Percentiles rank a stretch among this genome's conserved stretches.
phyloP scores from a whole-genome alignment of 2,113 vertebrate species.

The Notechis scutatus region DNA sequence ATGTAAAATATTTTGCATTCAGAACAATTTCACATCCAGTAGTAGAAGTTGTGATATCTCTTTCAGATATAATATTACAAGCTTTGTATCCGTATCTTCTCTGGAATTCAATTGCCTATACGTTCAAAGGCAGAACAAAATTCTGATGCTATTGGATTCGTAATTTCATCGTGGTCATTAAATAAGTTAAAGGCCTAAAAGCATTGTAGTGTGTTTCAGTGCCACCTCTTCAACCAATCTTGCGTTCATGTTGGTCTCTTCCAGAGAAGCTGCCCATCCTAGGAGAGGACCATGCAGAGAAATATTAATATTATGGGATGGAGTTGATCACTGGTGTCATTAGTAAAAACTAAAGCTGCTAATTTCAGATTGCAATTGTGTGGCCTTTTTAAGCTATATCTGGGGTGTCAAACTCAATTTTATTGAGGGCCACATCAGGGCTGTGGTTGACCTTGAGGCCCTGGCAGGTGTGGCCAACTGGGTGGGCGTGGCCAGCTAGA shows the following conservation, averaged over 20 bases:
- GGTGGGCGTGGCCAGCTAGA: too few species aligned
- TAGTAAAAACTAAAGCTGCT: background rate
- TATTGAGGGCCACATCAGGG: too few species aligned
- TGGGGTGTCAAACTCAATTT: too few species aligned
- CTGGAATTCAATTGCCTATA: background rate
- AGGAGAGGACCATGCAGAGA: slow-evolving; percentile 4
- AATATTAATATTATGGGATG: background rate
- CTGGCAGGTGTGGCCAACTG: too few species aligned
- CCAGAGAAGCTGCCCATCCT: slow-evolving; percentile 76
- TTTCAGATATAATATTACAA: background rate
- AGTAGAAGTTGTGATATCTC: background rate
- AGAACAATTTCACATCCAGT: background rate
- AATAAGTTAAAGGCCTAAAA: slow-evolving; percentile 69
- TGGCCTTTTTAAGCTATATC: background rate
- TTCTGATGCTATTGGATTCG: background rate
- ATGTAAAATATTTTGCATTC: background rate
- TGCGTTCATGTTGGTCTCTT: slow-evolving; percentile 81
- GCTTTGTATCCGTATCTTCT: background rate
- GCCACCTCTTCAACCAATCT: slow-evolving; percentile 87
- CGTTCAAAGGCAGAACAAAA: background rate
- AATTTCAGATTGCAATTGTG: background rate
- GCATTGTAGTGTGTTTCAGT: slow-evolving; percentile 81
- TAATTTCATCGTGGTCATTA: background rate
- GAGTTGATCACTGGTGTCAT: background rate
- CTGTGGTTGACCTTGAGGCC: too few species aligned